A percentile compares a stretch with the other conserved stretches of the same genome.
Conservation (phyloP, 2,888 invertebrate genomes). For the Watsonalla cultraria region DNA sequence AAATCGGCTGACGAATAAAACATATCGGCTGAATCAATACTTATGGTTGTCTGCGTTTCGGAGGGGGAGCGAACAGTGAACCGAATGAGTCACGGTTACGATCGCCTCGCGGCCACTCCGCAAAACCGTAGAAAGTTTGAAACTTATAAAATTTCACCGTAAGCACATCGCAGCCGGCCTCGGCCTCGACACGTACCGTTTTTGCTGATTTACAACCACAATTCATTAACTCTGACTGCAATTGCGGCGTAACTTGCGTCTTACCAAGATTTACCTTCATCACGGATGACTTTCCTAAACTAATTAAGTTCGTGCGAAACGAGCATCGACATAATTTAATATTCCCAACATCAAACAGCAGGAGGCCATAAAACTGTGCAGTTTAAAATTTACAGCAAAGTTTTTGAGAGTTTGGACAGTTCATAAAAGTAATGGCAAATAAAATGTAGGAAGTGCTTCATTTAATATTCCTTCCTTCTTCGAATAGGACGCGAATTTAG, state of each 20-base stretch:
- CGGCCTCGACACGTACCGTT: conserved; percentile 44
- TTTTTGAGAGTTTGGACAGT: neutral
- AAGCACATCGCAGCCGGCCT: conserved; percentile 47
- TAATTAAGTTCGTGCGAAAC: neutral
- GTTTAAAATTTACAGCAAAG: neutral
- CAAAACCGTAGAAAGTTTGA: conserved; percentile 60
- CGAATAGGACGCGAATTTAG: neutral
- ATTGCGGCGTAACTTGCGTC: conserved; percentile 7
- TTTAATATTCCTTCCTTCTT: neutral
- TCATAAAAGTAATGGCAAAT: neutral
- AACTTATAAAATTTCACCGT: conserved; percentile 74
- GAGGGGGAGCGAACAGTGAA: conserved; percentile 56
- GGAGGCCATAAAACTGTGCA: neutral
- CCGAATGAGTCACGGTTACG: conserved; percentile 28
- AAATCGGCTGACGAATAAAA: conserved; percentile 18
- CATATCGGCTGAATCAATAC: conserved; percentile 34
- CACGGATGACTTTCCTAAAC: neutral
- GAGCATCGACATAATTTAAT: neutral
- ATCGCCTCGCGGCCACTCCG: conserved; percentile 27
- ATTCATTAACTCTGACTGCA: conserved; percentile 12
- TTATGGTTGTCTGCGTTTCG: conserved; percentile 23
- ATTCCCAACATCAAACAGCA: neutral
- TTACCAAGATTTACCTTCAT: conserved; percentile 7
- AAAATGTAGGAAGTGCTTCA: neutral
- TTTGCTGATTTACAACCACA: conserved; percentile 40